Conservation (phyloP, 2,888 invertebrate genomes). For the Atrina japonica region DNA sequence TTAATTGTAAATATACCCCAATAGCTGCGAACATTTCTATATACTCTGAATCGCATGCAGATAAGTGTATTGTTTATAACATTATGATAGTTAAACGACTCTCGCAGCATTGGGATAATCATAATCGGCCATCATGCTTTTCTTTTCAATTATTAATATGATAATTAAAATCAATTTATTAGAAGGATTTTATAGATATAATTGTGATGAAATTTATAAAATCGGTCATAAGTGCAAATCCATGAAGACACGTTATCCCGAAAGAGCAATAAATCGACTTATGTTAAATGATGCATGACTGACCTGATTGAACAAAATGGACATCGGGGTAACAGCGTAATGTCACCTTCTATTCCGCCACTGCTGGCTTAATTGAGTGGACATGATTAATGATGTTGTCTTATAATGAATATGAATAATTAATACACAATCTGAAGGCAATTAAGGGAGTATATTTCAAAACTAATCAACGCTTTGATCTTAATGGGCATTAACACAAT, state of each 20-base stretch:
- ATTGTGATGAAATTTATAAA: slow-evolving; percentile 24
- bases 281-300: slow-evolving; percentile 11
- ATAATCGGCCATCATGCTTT: too few species aligned
- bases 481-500: too few species aligned
- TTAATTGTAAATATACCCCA: too few species aligned
- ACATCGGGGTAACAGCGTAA: background rate
- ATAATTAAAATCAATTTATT: slow-evolving; percentile 27
- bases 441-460: slow-evolving; percentile 3
- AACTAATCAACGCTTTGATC: too few species aligned
- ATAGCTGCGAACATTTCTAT: too few species aligned
- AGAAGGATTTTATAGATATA: slow-evolving; percentile 27
- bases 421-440: slow-evolving; percentile 22
- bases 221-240: background rate
- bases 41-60: too few species aligned
- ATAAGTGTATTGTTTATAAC: too few species aligned
- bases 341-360: background rate
- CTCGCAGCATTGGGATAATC: too few species aligned
- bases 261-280: slow-evolving; percentile 11
- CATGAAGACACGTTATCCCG: background rate
- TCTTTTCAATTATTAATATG: slow-evolving; percentile 6
- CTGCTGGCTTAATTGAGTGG: slow-evolving; percentile 7
- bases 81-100: too few species aligned
- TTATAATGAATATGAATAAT: slow-evolving; percentile 14
- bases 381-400: background rate
- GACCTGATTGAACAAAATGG: slow-evolving; percentile 18